Evolutionary conservation across 2,113 vertebrate genomes (phyloP).

Genomic region (Origma solitaria): DNA sequence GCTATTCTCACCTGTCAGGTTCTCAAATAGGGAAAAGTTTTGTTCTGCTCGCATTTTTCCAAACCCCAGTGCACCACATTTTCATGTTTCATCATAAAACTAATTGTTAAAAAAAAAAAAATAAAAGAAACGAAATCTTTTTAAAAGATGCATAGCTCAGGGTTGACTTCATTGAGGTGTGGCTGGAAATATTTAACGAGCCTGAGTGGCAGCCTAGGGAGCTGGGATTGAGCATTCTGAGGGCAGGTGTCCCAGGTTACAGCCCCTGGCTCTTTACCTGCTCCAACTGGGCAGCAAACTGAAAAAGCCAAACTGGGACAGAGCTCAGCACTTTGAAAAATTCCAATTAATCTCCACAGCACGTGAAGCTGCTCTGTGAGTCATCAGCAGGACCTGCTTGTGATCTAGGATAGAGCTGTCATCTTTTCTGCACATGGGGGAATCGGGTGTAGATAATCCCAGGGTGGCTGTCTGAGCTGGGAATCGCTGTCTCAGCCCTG

Average conservation of each 20-base stretch:
- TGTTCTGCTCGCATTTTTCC: background rate
- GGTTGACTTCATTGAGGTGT: constrained; percentile 28
- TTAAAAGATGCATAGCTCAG: background rate
- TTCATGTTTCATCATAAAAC: background rate
- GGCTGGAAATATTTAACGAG: background rate
- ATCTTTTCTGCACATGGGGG: background rate
- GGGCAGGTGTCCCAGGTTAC: background rate
- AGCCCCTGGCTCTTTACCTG: background rate
- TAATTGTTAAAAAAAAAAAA: background rate
- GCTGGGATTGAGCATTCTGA: background rate
- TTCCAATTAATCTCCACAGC: background rate
- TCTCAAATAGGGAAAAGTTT: background rate
- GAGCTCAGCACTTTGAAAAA: background rate
- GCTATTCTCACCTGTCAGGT: background rate
- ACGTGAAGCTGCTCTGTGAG: background rate
- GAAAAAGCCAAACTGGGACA: background rate
- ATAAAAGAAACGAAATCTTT: background rate
- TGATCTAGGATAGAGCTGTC: background rate
- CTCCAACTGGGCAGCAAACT: background rate
- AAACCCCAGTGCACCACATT: rapidly evolving
- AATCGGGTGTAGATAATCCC: background rate
- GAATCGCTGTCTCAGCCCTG: background rate
- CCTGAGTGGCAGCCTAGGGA: background rate
- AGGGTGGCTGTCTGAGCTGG: background rate
- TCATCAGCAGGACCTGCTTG: background rate